A percentile compares a stretch with the other conserved stretches of the same genome.
These are phyloP conservation scores for Gymnoscopelus microlampas DNA, from an alignment of 2,797 vertebrate species.

Conservation along the genomic window DNA sequence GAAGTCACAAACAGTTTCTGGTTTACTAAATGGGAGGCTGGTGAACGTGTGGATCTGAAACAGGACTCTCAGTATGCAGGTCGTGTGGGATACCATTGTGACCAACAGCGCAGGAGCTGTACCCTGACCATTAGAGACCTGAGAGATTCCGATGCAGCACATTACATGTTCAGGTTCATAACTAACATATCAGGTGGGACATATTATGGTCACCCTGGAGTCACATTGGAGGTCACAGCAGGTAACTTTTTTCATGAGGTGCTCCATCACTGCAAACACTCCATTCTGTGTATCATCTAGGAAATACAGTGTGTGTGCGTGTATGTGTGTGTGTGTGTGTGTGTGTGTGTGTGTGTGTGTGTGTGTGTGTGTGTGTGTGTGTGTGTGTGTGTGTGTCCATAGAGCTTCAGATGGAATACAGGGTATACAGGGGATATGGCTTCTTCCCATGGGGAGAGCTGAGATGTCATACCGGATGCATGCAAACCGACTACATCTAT, in stretches of 20 bases:
- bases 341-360: not conserved
- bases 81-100: not conserved
- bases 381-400: not conserved
- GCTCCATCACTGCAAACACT: not conserved
- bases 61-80: slow-evolving; percentile 3
- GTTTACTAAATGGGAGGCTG: not conserved
- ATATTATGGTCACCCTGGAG: slow-evolving; percentile 13
- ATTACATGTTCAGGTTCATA: slow-evolving; percentile 41
- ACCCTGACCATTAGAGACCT: slow-evolving; percentile 32
- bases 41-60: not conserved
- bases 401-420: not conserved
- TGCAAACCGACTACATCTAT: slow-evolving; percentile 8
- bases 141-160: slow-evolving; percentile 33
- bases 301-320: not conserved
- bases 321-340: not conserved
- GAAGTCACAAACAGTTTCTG: not conserved
- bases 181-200: not conserved
- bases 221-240: slow-evolving; percentile 37
- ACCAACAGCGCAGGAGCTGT: accelerated
- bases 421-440: too few relatives aligned
- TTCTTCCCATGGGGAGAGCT: not conserved
- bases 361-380: slow-evolving; percentile 17
- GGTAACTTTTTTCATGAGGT: slow-evolving; percentile 25
- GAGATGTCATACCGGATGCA: slow-evolving; percentile 30
- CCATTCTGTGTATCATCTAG: not conserved